Evolutionary conservation across 2,113 vertebrate species (phyloP), one percentile per base, ranked within the genome.

Genomic region (Poeciliopsis prolifica): DNA sequence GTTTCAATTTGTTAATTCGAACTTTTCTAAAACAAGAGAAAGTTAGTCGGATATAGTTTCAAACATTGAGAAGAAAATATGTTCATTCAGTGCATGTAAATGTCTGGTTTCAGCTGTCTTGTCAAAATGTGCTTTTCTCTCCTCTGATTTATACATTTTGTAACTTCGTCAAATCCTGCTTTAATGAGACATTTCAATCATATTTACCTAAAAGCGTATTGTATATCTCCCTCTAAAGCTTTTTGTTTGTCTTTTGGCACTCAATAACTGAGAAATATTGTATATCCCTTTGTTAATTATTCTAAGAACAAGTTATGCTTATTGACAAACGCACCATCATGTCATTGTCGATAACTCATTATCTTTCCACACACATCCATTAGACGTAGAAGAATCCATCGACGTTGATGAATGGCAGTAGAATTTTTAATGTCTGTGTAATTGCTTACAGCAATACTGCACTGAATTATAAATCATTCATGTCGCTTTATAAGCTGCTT

Each of bases 321-420:
- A 65, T 65, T 65, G 72, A 74, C 44, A 28, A 74, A 65, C 4
- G 15, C 31, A 37, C 30, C 33, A 63, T 58, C 44, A 35, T 65
- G 62, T 54, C 24, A 42, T 31, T 63, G 60, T 74, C 61, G 51
- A 65, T 65, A 74, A 65, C 72, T 74, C 63, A 65, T 74, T 74
- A 73, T 64, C 72, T 65, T 64, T 65, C 60, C 28, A 17, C 44
- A 30, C 28, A 17, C 37, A 63, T 8, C 37, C 28, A 44, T 15
- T 29, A 72, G 28, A 48, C 19, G 6, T 28, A 63, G 70, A 65
- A n/a, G 54, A 22, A 64, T 37, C 35, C 65, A 37, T 40, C 5
- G 54, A 28, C 54, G 28, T 19, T 66, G 31, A 66, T 66, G 19
- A 66, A 66, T 66, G 33, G 54, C 62, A 29, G 8, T 2, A 33